Evolutionary conservation across 2,797 vertebrate genomes (phyloP), one percentile per base, ranked within the genome.

Genomic region (Cyclopterus lumpus): DNA sequence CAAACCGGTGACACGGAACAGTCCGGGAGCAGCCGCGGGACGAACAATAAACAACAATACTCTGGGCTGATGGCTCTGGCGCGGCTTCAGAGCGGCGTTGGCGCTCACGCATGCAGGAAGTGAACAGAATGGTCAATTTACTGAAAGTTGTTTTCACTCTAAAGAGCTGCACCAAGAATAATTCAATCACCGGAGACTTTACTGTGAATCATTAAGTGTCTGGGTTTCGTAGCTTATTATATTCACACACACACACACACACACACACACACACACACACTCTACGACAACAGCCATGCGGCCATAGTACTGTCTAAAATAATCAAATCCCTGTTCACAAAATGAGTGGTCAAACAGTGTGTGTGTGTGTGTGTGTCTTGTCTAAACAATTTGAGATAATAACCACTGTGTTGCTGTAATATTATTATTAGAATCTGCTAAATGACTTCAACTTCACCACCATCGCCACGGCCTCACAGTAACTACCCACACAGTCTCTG

Each of bases 1-100:
- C 71, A 85, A 84, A 87, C 73, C 70, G 32, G 79, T 91, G 89
- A 91, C 89, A 90, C 88, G 78, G 88, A 92, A 89, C 89, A 71
- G 80, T 80, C 73, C 68, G 73, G 66, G 90, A 82, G 71, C 81
- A 87, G 85, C 84, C 6, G 6, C 51, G 85, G 87, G 89, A 88
- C 28, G 9, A 6, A 53, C 24, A 53, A n/a, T 20, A 2, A 44
- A 15, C 15, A 18, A 44, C 8, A 24, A 24, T 71, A 78, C 71
- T 82, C 62, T 48, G 75, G 82, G 86, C 74, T 75, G 79, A 82
- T 83, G 69, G 82, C 73, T 49, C 75, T 86, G 79, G 79, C 80
- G 32, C 18, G 70, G 36, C 82, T 81, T 89, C 81, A 90, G 71
- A 77, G 30, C 4, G 62, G 51, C 66, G 49, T 68, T 68, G 48